Evolutionary conservation across 2,888 invertebrate species (phyloP).

Genomic region (Cheilosia soror): DNA sequence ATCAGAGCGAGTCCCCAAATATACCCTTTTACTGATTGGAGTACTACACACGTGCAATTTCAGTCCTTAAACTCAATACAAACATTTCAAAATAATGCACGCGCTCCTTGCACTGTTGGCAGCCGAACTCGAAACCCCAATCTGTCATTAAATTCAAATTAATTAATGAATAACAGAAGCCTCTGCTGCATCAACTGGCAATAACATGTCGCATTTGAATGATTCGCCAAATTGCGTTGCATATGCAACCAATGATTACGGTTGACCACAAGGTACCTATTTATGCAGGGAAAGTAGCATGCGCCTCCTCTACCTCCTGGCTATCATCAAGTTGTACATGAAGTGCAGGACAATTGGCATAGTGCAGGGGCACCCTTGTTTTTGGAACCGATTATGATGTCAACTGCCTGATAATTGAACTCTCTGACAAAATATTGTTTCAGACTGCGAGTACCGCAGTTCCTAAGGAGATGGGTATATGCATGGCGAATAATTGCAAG

Average conservation of each 20-base stretch:
- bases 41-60: too few relatives aligned
- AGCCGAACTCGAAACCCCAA: neutral
- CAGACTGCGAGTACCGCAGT: conserved; percentile 5
- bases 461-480: too few relatives aligned
- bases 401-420: conserved; percentile 56
- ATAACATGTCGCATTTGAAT: conserved; percentile 45
- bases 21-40: too few relatives aligned
- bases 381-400: conserved; percentile 35
- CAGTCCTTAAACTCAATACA: neutral
- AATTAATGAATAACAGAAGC: conserved; percentile 31
- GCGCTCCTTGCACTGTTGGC: neutral
- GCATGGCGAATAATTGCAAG: neutral
- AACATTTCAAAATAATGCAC: neutral
- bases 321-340: conserved; percentile 14
- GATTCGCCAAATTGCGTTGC: conserved; percentile 15
- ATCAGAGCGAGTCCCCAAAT: too few relatives aligned
- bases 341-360: conserved; percentile 1
- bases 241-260: conserved; percentile 51
- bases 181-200: neutral
- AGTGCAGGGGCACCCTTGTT: neutral
- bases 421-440: conserved; percentile 46
- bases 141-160: conserved; percentile 48
- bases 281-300: conserved; percentile 9
- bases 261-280: conserved; percentile 24
- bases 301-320: conserved; percentile 33